phyloP scores from a whole-genome alignment of 2,797 vertebrate genomes.

The Emydoidea blandingii region DNA sequence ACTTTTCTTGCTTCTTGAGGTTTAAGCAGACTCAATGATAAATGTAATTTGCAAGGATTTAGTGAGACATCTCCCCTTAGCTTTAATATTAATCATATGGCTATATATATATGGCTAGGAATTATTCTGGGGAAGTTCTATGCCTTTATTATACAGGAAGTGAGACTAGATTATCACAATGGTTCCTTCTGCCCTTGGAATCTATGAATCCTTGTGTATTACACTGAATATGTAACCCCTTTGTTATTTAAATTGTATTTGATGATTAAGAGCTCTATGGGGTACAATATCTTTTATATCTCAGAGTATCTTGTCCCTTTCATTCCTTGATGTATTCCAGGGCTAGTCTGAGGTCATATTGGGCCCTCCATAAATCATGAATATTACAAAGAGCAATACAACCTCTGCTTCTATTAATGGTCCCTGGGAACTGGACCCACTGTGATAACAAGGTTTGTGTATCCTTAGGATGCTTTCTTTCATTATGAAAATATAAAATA shows the following conservation, averaged over 20 bases:
- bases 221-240: background rate
- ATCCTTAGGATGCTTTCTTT: background rate
- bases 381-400: background rate
- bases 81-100: fast-evolving
- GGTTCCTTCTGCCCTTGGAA: background rate
- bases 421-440: background rate
- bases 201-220: background rate
- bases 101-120: background rate
- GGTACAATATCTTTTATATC: background rate
- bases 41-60: background rate
- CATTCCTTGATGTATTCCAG: background rate
- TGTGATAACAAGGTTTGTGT: background rate
- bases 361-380: background rate
- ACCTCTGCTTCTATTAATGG: background rate
- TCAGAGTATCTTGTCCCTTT: background rate
- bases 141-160: background rate
- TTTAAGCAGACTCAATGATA: background rate
- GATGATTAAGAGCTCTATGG: background rate
- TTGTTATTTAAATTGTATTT: background rate
- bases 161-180: background rate
- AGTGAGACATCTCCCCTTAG: background rate
- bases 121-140: background rate
- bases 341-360: background rate
- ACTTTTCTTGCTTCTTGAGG: background rate
- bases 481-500: background rate